Conservation (phyloP, 2,113 vertebrate genomes). For the Gnathonemus longibarbis region DNA sequence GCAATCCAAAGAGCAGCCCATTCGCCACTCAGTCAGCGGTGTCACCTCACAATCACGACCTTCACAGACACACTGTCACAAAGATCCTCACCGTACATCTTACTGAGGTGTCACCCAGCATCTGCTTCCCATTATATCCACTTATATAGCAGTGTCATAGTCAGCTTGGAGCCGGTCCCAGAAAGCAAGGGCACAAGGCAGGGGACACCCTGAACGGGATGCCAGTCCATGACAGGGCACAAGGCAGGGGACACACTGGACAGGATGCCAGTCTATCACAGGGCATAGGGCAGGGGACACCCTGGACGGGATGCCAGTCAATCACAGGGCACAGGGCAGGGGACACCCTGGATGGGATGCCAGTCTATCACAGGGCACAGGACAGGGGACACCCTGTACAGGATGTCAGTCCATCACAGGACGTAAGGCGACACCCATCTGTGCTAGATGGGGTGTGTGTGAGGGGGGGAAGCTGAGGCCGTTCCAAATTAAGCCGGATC, state of each 20-base stretch:
- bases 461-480: background rate
- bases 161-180: background rate
- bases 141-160: background rate
- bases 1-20: background rate
- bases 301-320: too few species aligned
- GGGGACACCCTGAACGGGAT: background rate
- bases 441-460: too few species aligned
- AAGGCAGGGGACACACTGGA: background rate
- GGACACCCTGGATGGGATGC: background rate
- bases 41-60: background rate
- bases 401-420: background rate
- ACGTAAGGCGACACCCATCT: background rate
- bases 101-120: background rate
- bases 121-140: background rate
- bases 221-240: background rate
- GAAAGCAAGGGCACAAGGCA: background rate
- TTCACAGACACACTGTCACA: background rate
- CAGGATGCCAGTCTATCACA: background rate
- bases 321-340: too few species aligned
- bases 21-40: background rate
- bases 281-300: background rate
- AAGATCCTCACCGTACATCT: background rate
- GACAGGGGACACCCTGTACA: background rate
- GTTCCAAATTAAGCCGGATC: background rate
- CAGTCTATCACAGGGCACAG: background rate